Evolutionary conservation across 2,797 vertebrate species (phyloP), one percentile per base, ranked within the genome.

Genomic region (Aselliscus stoliczkanus): DNA sequence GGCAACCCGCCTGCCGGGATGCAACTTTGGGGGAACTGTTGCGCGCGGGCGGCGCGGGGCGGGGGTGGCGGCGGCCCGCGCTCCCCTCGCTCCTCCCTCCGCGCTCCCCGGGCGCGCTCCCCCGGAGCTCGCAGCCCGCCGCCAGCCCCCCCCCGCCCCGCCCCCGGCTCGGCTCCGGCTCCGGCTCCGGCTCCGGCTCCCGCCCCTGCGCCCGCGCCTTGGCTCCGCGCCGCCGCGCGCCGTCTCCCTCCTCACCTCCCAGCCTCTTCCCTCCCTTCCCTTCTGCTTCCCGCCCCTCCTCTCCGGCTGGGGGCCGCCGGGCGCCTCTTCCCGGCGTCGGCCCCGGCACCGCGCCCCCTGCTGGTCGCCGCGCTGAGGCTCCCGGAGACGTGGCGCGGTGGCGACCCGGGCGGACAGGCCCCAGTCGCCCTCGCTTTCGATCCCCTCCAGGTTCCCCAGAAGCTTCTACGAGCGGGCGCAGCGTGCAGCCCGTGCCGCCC

Each of bases 1-100:
- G 13, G 65, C 56, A 29, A 60, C 89, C 87, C 62, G 96, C 97
- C 95, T 95, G 93, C 72, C n/a, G 14, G 69, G 92, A 82, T 3
- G 96, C 97, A 97, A 97, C 97, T 97, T 98, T 92, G 89, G 89
- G 95, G 95, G 90, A 98, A 98, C 97, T 98, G 97, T 98, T 98
- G 97, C 97, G 92, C 96, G 96, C 95, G 90, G 97, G 94, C 96
- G 96, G 92, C 77, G 62, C 67, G 90, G 60, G 52, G 77, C 29
- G 77, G 84, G 52, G 72, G 50, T n/a, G 65, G 73, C 90, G 84
- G 93, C 88, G 87, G 88, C 96, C 79, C 73, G 47, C 90, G 93
- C 79, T 88, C 76, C 89, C 91, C 93, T 64, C 65, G 96, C 95
- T 95, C 95, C 96, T 60, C 96, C 97, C 93, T 96, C 86, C 92